Percentiles rank a stretch among this genome's conserved stretches.
Conservation (phyloP, 2,113 vertebrate genomes). For the Kryptolebias marmoratus region DNA sequence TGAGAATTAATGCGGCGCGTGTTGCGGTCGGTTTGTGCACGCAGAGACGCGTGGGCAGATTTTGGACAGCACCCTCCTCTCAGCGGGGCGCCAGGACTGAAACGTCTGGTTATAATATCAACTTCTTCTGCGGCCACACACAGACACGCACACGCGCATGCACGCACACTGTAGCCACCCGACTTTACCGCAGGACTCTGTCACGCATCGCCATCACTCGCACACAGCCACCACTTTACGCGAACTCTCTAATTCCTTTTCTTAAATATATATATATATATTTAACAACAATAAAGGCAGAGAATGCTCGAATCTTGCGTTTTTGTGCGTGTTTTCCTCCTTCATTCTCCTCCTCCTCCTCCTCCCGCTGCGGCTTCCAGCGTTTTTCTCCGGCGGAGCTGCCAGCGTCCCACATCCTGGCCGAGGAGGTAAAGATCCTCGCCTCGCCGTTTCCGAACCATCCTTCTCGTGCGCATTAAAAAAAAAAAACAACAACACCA, state of each 20-base stretch:
- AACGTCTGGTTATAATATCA: constrained; percentile 50
- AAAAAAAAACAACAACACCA: not conserved
- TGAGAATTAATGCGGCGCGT: constrained; percentile 17
- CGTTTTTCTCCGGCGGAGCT: constrained; percentile 21
- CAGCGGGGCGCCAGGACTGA: constrained; percentile 51
- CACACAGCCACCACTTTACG: constrained; percentile 24
- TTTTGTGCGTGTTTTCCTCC: constrained; percentile 15
- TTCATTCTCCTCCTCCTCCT: constrained; percentile 13
- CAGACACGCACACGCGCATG: constrained; percentile 13
- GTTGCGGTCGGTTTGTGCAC: constrained; percentile 34
- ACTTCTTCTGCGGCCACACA: constrained; percentile 38
- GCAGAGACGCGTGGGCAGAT: constrained; percentile 33
- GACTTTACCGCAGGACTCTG: constrained; percentile 76
- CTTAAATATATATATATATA: not conserved
- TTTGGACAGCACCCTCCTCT: constrained; percentile 19
- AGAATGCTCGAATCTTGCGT: constrained; percentile 29
- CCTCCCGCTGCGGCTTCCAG: constrained; percentile 24
- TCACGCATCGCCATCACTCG: constrained; percentile 51
- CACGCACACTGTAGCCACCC: constrained; percentile 25
- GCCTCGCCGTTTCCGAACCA: constrained; percentile 74
- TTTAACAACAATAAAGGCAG: not conserved
- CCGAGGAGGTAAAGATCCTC: constrained; percentile 57
- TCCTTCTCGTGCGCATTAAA: constrained; percentile 71
- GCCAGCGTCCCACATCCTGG: constrained; percentile 46
- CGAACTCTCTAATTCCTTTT: constrained; percentile 51